Conservation (phyloP, 2,113 vertebrate genomes). For the Corynorhinus townsendii region DNA sequence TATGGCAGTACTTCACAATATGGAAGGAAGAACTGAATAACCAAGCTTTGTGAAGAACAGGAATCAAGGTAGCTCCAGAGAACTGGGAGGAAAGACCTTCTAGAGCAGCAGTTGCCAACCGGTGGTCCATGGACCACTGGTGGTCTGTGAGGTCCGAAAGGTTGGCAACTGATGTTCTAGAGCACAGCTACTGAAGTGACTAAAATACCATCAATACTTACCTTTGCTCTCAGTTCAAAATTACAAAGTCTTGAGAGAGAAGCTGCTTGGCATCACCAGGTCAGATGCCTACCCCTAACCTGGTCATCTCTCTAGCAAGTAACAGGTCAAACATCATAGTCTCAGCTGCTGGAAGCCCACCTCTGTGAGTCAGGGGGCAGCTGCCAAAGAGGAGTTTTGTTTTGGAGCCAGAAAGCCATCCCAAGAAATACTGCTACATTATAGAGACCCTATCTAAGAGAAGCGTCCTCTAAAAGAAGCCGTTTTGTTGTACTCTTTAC, state of each 20-base stretch:
- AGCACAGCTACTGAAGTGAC: not conserved
- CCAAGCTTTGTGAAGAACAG: not conserved
- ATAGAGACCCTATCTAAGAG: not conserved
- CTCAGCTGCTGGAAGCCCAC: not conserved
- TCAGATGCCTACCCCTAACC: not conserved
- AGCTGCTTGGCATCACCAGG: not conserved
- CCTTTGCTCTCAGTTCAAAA: conserved; percentile 9
- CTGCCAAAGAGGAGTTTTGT: not conserved
- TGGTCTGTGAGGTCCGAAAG: too few species aligned
- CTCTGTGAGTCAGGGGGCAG: not conserved
- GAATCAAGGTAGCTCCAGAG: not conserved
- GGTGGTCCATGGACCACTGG: too few species aligned
- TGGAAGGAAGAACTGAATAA: not conserved
- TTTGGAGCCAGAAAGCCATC: not conserved
- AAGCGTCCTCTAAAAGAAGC: not conserved
- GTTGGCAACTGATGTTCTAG: not conserved
- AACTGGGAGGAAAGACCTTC: not conserved
- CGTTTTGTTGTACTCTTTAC: conserved; percentile 17
- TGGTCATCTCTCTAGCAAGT: not conserved
- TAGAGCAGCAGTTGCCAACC: too few species aligned
- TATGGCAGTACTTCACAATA: not conserved
- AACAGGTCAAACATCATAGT: not conserved
- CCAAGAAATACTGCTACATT: not conserved
- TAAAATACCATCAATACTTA: not conserved
- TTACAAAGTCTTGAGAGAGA: not conserved